phyloP scores from a whole-genome alignment of 2,797 vertebrate species.

The Rhinatrema bivittatum region DNA sequence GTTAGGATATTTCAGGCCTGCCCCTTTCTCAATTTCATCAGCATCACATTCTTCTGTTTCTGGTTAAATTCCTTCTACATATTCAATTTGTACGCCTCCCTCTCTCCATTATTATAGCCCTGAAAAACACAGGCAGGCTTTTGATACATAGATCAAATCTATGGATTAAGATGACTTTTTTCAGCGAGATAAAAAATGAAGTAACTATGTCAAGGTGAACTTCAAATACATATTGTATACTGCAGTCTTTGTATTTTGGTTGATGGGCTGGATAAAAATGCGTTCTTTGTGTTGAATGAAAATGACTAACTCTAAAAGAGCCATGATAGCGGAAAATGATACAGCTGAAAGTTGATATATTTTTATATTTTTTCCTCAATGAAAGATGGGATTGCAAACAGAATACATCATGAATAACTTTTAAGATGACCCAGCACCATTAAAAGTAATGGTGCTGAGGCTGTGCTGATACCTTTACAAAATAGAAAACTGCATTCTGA shows the following conservation, averaged over 20 bases:
- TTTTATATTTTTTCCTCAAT: slow-evolving; percentile 35
- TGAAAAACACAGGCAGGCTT: no score
- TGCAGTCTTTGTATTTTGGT: slow-evolving; percentile 20
- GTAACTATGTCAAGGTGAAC: slow-evolving; percentile 25
- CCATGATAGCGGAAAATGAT: slow-evolving; percentile 37
- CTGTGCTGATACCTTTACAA: slow-evolving; percentile 30
- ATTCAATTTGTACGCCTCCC: no score
- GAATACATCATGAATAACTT: slow-evolving; percentile 26
- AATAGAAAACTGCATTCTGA: slow-evolving; percentile 23
- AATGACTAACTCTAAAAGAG: slow-evolving; percentile 40
- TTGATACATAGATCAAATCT: no score
- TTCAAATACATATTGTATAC: background rate
- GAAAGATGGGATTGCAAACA: slow-evolving; percentile 37
- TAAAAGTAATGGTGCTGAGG: slow-evolving; percentile 30
- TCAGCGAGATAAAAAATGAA: slow-evolving; percentile 28
- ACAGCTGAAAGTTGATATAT: slow-evolving; percentile 25
- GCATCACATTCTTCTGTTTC: no score
- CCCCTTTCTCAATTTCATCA: slow-evolving; percentile 49
- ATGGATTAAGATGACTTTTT: no score
- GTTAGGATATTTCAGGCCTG: slow-evolving; percentile 49
- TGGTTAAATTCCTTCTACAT: no score
- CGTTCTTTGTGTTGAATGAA: slow-evolving; percentile 28
- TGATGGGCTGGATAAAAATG: slow-evolving; percentile 29
- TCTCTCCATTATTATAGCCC: no score
- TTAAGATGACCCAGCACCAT: slow-evolving; percentile 22